A percentile compares a stretch with the other conserved stretches of the same genome.
Evolutionary conservation across 2,113 vertebrate genomes (phyloP).

Genomic region (Thunnus thynnus): DNA sequence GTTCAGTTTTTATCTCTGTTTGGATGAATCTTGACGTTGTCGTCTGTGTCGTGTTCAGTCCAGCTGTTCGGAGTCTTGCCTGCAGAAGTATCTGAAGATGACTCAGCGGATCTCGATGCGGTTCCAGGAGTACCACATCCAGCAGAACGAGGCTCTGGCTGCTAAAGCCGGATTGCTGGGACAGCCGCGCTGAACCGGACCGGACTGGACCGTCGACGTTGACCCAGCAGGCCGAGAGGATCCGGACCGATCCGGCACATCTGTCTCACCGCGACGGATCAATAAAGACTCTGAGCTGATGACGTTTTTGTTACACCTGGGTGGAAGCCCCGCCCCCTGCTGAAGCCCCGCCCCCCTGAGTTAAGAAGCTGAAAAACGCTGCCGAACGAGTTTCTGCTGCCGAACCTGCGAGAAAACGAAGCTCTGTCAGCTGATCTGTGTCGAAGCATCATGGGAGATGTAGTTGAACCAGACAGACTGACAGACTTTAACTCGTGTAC

Average conservation of each 20-base stretch:
- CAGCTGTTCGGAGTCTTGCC: slow-evolving; percentile 94
- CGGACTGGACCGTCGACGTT: not conserved
- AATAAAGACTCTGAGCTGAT: slow-evolving; percentile 2
- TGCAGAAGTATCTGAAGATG: slow-evolving; percentile 99
- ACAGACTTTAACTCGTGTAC: not conserved
- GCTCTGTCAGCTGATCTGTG: not conserved
- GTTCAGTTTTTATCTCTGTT: no score
- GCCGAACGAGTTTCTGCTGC: no score
- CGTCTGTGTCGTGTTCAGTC: slow-evolving; percentile 78
- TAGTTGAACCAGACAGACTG: not conserved
- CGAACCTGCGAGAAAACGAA: no score
- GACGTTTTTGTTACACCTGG: no score
- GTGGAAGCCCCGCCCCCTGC: no score
- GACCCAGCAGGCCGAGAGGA: no score
- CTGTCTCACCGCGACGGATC: not conserved
- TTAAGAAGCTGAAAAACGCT: no score
- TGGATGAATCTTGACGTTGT: not conserved
- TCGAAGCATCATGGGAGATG: slow-evolving; percentile 38
- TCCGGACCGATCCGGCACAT: not conserved
- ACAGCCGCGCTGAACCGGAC: slow-evolving; percentile 86
- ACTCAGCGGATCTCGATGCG: slow-evolving; percentile 99
- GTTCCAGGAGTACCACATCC: slow-evolving; percentile 99
- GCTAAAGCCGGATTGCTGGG: slow-evolving; percentile 95
- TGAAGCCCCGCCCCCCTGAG: no score
- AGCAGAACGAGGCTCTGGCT: slow-evolving; percentile 98